Evolutionary conservation across 1,140 invertebrate genomes (phyloP).

Genomic region (Leptinotarsa undecemlineata): DNA sequence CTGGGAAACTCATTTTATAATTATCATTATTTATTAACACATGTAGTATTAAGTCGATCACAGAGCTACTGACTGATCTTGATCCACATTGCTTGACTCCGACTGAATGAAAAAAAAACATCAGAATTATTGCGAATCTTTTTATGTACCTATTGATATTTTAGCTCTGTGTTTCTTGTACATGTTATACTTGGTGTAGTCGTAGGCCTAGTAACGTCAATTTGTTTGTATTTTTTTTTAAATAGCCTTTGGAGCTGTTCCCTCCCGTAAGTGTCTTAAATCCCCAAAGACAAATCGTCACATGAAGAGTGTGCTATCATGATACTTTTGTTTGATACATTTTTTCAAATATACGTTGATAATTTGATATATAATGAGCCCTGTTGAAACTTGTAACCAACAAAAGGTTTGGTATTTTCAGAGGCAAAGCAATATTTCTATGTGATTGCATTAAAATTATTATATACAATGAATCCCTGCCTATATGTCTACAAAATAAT

Average conservation of each 20-base stretch:
- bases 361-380: too few relatives aligned
- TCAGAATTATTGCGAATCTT: neutral
- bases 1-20: slow-evolving; percentile 6
- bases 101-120: slow-evolving; percentile 29
- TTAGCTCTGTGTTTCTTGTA: slow-evolving; percentile 28
- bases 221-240: slow-evolving; percentile 29
- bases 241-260: slow-evolving; percentile 16
- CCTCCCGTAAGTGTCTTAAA: slow-evolving; percentile 30
- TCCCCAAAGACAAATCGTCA: slow-evolving; percentile 2
- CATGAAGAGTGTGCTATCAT: neutral
- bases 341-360: too few relatives aligned
- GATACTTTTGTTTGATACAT: slow-evolving; percentile 16
- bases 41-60: slow-evolving; percentile 27
- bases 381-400: too few relatives aligned
- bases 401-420: too few relatives aligned
- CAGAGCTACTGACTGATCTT: slow-evolving; percentile 32
- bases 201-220: slow-evolving; percentile 33
- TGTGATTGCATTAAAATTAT: too few relatives aligned
- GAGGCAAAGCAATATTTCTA: too few relatives aligned
- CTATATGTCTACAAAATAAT: too few relatives aligned
- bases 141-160: slow-evolving; percentile 23
- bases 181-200: slow-evolving; percentile 27
- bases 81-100: slow-evolving; percentile 22
- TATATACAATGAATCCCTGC: too few relatives aligned
- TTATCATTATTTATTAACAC: slow-evolving; percentile 33